phyloP scores from a whole-genome alignment of 2,113 vertebrate genomes.

The Erythrocercus mccallii region DNA sequence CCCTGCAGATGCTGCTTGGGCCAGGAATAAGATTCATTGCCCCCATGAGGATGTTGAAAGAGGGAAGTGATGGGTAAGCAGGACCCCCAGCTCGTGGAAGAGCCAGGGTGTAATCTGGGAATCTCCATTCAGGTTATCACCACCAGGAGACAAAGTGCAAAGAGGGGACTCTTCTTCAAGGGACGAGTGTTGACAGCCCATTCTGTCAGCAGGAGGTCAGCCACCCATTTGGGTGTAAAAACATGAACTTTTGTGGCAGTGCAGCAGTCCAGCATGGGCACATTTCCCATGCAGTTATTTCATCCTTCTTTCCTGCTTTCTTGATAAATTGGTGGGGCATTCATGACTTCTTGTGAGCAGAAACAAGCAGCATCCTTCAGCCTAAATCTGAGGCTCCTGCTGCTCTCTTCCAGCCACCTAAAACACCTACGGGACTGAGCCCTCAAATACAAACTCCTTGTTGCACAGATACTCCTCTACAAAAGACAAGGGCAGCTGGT shows the following conservation, averaged over 20 bases:
- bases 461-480: background rate
- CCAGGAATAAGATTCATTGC: conserved; percentile 53
- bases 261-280: background rate
- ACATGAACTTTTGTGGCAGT: background rate
- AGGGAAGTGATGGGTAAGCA: conserved; percentile 60
- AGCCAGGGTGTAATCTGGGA: conserved; percentile 62
- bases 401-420: background rate
- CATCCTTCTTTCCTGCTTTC: background rate
- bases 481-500: background rate
- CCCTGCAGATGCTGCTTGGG: conserved; percentile 24
- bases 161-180: conserved; percentile 40
- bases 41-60: conserved; percentile 70
- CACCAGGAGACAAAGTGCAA: conserved; percentile 32
- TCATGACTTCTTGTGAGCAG: background rate
- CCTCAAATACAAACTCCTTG: background rate
- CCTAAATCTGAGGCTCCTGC: background rate
- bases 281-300: background rate
- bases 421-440: background rate
- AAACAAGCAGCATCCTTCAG: background rate
- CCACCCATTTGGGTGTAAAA: conserved; percentile 31
- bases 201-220: conserved; percentile 73
- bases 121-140: conserved; percentile 69
- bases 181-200: conserved; percentile 61
- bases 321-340: background rate
- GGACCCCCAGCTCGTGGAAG: background rate